Evolutionary conservation across 2,113 vertebrate genomes (phyloP).

Genomic region (Oryctolagus cuniculus): DNA sequence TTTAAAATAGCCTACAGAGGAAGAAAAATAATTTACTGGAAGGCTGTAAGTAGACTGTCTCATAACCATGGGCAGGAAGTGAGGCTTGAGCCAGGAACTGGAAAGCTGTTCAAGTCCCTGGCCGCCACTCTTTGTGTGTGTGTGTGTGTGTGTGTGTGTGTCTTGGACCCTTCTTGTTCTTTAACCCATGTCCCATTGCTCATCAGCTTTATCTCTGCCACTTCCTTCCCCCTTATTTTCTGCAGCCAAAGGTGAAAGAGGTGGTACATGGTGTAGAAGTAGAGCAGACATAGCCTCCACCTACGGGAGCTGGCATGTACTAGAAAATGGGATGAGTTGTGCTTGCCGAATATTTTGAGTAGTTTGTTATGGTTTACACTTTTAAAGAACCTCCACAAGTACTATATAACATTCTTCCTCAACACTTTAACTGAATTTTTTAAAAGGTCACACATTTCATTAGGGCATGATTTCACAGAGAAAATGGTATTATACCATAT

Average conservation of each 20-base stretch:
- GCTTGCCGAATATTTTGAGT: neutral
- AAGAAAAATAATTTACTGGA: neutral
- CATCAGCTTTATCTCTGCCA: neutral
- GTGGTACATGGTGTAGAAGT: neutral
- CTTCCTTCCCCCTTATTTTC: neutral
- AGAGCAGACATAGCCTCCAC: neutral
- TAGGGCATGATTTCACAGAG: constrained; percentile 19
- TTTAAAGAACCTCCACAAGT: neutral
- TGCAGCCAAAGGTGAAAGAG: neutral
- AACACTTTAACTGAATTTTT: neutral
- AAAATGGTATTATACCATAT: neutral
- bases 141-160: neutral
- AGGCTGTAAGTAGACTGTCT: neutral
- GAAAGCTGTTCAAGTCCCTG: neutral
- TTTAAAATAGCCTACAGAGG: neutral
- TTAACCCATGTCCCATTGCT: neutral
- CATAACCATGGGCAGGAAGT: neutral
- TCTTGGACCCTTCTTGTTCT: neutral
- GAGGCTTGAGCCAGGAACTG: neutral
- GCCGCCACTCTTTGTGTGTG: too few species aligned
- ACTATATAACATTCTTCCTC: neutral
- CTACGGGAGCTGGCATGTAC: neutral
- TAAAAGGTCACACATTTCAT: neutral
- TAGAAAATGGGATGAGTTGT: neutral
- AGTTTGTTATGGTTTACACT: neutral